A percentile compares a stretch with the other conserved stretches of the same genome.
phyloP scores from a whole-genome alignment of 2,113 vertebrate genomes.

The Clarias magur region DNA sequence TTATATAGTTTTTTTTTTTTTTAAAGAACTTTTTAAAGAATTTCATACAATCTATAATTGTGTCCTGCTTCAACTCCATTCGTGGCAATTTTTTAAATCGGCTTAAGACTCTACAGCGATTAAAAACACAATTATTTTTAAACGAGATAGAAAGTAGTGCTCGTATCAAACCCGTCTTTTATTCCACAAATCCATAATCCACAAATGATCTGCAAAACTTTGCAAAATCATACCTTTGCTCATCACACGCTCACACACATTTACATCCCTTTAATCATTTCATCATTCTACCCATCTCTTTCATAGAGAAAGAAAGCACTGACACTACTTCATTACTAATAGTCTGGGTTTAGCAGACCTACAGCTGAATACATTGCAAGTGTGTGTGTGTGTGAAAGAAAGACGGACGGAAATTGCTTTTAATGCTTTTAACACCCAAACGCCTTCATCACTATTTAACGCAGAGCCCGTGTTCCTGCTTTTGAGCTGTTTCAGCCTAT shows the following conservation, averaged over 20 bases:
- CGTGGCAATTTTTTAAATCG: background rate
- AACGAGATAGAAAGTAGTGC: background rate
- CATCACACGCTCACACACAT: background rate
- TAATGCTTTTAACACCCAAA: slow-evolving; percentile 28
- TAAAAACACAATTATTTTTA: background rate
- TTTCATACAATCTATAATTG: too few relatives aligned
- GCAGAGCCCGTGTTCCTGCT: slow-evolving; percentile 1
- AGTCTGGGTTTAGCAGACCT: background rate
- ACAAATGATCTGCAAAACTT: background rate
- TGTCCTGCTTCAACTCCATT: too few relatives aligned
- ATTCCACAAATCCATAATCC: background rate
- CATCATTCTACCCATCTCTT: background rate
- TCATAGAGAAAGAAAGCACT: background rate
- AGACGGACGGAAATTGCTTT: slow-evolving; percentile 5
- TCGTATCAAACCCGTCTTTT: background rate
- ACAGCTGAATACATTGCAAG: background rate
- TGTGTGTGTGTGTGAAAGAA: background rate
- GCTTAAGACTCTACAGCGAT: background rate
- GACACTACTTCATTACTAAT: slow-evolving; percentile 5
- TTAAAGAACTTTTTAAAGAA: too few relatives aligned
- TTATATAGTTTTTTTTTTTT: too few relatives aligned
- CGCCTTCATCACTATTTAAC: slow-evolving; percentile 32
- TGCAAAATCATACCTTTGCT: background rate
- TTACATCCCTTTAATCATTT: background rate
- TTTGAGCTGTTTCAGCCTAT: background rate